Evolutionary conservation across 2,113 vertebrate species (phyloP).

Genomic region (Centropristis striata): DNA sequence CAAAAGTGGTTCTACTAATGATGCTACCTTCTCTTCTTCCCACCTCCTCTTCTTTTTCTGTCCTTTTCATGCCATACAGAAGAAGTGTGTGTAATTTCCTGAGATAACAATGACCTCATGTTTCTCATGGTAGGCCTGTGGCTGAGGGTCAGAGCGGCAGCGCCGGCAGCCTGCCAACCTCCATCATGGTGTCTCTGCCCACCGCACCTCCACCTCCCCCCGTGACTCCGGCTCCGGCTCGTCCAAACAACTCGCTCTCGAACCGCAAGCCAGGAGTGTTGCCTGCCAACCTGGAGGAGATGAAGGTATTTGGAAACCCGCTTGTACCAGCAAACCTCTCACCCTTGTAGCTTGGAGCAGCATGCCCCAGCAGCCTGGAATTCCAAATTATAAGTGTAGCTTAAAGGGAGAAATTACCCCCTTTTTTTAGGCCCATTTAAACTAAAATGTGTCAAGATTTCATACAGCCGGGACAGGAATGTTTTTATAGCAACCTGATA

Average conservation of each 20-base stretch:
- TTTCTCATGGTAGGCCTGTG: conserved; percentile 84
- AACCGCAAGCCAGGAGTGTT: conserved; percentile 91
- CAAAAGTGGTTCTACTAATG: too few relatives aligned
- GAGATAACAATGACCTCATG: conserved; percentile 10
- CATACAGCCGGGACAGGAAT: background rate
- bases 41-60: conserved; percentile 37
- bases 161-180: conserved; percentile 80
- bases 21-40: conserved; percentile 6
- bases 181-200: conserved; percentile 85
- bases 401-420: background rate
- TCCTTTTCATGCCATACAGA: background rate
- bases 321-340: background rate
- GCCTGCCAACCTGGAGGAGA: conserved; percentile 95
- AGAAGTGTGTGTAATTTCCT: background rate
- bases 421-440: background rate
- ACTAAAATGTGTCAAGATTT: background rate
- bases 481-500: background rate
- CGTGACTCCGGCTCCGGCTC: conserved; percentile 45
- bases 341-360: background rate
- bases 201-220: conserved; percentile 74
- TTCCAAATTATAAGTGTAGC: conserved; percentile 50
- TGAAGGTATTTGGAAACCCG: conserved; percentile 88
- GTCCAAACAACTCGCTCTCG: conserved; percentile 83
- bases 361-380: background rate
- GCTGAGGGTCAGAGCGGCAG: conserved; percentile 89